Evolutionary conservation across 2,113 vertebrate species (phyloP).

Genomic region (Perccottus glenii): DNA sequence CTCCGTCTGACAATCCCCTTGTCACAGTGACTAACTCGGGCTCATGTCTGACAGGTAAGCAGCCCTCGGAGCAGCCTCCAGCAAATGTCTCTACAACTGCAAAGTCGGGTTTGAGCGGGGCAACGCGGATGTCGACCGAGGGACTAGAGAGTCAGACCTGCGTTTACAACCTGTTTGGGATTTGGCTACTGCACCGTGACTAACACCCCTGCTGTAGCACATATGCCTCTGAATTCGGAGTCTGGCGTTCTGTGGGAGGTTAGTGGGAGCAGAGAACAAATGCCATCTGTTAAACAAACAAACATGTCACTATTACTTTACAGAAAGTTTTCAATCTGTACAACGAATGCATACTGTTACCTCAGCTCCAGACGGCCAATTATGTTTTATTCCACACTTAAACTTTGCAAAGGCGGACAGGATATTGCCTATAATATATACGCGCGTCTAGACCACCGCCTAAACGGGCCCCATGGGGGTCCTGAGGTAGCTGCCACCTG

Average conservation of each 20-base stretch:
- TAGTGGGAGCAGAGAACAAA: slow-evolving; percentile 74
- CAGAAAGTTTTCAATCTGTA: slow-evolving; percentile 65
- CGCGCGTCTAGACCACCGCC: slow-evolving; percentile 70
- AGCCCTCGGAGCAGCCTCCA: slow-evolving; percentile 53
- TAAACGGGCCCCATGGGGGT: slow-evolving; percentile 78
- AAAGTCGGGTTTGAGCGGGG: slow-evolving; percentile 65
- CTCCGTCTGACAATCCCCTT: slow-evolving; percentile 48
- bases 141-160: slow-evolving; percentile 74
- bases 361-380: slow-evolving; percentile 81
- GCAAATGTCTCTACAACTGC: slow-evolving; percentile 71
- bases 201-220: slow-evolving; percentile 81
- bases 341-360: slow-evolving; percentile 72
- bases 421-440: slow-evolving; percentile 82
- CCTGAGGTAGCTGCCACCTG: slow-evolving; percentile 74
- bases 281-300: slow-evolving; percentile 83
- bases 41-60: slow-evolving; percentile 67
- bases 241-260: slow-evolving; percentile 75
- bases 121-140: slow-evolving; percentile 69
- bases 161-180: slow-evolving; percentile 84
- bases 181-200: slow-evolving; percentile 79
- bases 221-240: slow-evolving; percentile 83
- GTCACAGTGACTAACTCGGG: slow-evolving; percentile 67
- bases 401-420: slow-evolving; percentile 77
- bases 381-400: slow-evolving; percentile 83
- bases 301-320: slow-evolving; percentile 60